Conservation (phyloP, 2,113 vertebrate genomes). For the Rhea americana region DNA sequence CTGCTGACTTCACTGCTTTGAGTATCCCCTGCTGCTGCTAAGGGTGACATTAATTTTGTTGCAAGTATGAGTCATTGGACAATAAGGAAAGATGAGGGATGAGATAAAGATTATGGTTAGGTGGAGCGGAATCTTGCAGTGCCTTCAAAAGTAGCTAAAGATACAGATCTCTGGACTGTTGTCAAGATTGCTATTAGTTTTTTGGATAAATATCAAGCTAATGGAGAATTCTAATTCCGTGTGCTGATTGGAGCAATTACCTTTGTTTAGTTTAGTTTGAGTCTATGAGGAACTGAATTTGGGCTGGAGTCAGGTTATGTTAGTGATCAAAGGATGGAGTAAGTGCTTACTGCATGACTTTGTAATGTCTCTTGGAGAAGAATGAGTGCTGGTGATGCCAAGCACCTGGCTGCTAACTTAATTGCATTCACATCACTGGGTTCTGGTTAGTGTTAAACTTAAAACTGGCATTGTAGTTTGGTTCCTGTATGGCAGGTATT, state of each 20-base stretch:
- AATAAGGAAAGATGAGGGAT: background rate
- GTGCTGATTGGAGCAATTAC: background rate
- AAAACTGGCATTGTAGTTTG: accelerated
- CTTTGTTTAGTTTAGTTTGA: background rate
- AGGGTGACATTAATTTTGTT: accelerated
- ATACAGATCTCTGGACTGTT: background rate
- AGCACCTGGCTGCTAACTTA: background rate
- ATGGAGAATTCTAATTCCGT: background rate
- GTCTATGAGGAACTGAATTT: background rate
- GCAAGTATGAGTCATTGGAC: background rate
- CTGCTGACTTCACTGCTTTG: background rate
- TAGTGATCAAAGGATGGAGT: background rate
- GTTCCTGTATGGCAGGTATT: accelerated
- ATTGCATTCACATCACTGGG: accelerated
- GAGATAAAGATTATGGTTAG: background rate
- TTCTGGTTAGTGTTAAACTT: background rate
- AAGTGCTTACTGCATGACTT: background rate
- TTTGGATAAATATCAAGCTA: background rate
- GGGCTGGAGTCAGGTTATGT: background rate
- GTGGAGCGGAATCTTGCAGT: background rate
- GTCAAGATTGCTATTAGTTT: background rate
- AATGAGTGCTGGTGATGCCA: accelerated
- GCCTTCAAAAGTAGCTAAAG: background rate
- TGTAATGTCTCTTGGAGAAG: background rate
- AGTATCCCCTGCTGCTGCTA: no score